Conservation (phyloP, 1,140 invertebrate genomes). For the Phymorhynchus buccinoides region DNA sequence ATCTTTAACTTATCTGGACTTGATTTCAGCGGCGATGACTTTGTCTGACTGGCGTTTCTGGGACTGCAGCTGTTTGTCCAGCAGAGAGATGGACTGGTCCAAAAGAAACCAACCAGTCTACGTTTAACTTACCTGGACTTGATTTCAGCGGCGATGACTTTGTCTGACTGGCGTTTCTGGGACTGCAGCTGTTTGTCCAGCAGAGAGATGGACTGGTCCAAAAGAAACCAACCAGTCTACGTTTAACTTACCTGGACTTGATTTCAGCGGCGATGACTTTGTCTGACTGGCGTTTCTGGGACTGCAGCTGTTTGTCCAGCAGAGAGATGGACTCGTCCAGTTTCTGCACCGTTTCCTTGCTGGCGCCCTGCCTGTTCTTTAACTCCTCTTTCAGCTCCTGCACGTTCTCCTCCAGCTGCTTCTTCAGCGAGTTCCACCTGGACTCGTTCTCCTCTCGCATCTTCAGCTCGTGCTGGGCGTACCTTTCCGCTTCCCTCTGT, state of each 20-base stretch:
- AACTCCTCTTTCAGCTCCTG: conserved; percentile 59
- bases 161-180: conserved; percentile 68
- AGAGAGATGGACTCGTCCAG: conserved; percentile 70
- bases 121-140: conserved; percentile 69
- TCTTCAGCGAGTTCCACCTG: conserved; percentile 61
- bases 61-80: conserved; percentile 69
- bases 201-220: conserved; percentile 69
- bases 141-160: conserved; percentile 71
- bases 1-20: conserved; percentile 68
- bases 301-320: conserved; percentile 67
- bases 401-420: conserved; percentile 61
- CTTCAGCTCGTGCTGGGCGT: conserved; percentile 61
- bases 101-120: too few relatives aligned
- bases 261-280: conserved; percentile 72
- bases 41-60: conserved; percentile 69
- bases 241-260: conserved; percentile 68
- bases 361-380: conserved; percentile 61
- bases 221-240: too few relatives aligned
- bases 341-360: conserved; percentile 68
- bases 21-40: conserved; percentile 71
- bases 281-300: conserved; percentile 68
- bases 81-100: conserved; percentile 68
- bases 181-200: conserved; percentile 69
- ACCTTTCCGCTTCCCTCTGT: conserved; percentile 60
- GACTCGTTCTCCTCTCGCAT: conserved; percentile 62